phyloP scores from a whole-genome alignment of 2,797 vertebrate genomes.

The Eidolon dupreanum region DNA sequence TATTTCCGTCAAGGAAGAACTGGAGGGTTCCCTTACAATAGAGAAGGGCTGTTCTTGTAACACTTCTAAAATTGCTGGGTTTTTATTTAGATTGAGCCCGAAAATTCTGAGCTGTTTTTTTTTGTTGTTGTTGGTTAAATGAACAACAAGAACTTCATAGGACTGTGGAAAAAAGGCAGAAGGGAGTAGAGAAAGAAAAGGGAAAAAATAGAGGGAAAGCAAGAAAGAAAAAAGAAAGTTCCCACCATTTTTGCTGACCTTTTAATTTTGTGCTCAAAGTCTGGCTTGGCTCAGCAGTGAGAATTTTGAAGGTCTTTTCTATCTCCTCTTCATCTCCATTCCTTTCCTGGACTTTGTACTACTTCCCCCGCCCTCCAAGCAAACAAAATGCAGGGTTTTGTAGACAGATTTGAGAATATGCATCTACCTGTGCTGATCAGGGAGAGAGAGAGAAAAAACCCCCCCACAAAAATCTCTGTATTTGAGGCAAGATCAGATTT shows the following conservation, averaged over 20 bases:
- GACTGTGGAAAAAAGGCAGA: not conserved
- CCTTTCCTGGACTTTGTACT: not conserved
- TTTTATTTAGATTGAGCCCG: not conserved
- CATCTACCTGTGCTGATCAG: not conserved
- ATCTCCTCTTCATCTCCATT: not conserved
- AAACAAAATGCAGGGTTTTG: not conserved
- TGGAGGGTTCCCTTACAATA: slow-evolving; percentile 43
- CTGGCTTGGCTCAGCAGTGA: not conserved
- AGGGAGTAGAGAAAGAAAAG: not conserved
- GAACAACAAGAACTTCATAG: slow-evolving; percentile 29
- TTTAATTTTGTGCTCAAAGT: slow-evolving; percentile 50
- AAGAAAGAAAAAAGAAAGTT: not conserved
- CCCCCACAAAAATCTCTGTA: not conserved
- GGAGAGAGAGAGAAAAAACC: not conserved
- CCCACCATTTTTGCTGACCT: slow-evolving; percentile 22
- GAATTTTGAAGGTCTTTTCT: slow-evolving; percentile 16
- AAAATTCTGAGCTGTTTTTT: slow-evolving; percentile 23
- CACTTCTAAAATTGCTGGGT: not conserved
- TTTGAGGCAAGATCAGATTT: not conserved
- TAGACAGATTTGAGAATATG: not conserved
- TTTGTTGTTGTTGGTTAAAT: not conserved
- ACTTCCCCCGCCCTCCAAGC: not conserved
- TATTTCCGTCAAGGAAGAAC: slow-evolving; percentile 72
- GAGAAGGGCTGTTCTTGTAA: not conserved
- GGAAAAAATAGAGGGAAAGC: not conserved